These are phyloP conservation scores for Strix uralensis DNA, from an alignment of 2,113 vertebrate species.

Conservation along the genomic window DNA sequence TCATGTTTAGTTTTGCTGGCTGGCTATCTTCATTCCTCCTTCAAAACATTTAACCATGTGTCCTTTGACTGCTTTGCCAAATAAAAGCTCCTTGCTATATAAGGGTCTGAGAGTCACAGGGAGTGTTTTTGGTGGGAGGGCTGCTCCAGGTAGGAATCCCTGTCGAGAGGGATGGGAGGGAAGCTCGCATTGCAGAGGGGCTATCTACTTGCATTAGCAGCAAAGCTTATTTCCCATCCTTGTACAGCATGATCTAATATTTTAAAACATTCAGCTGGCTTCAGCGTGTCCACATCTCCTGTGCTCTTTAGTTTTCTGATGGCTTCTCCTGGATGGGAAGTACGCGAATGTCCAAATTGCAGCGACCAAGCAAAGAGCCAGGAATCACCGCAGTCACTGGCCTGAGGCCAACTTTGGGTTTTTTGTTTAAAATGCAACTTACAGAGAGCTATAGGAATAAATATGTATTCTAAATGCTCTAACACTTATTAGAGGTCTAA, in stretches of 20 bases:
- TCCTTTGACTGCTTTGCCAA: neutral
- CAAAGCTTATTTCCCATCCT: neutral
- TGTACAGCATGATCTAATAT: neutral
- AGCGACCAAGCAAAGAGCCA: neutral
- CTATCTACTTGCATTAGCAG: neutral
- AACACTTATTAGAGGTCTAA: neutral
- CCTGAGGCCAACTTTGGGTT: neutral
- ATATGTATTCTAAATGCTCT: neutral
- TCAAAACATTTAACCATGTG: neutral
- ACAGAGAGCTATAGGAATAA: neutral
- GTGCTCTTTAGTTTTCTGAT: neutral
- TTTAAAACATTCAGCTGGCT: neutral
- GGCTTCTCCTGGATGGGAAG: neutral
- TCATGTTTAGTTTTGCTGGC: neutral
- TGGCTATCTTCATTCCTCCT: neutral
- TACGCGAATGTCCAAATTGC: neutral
- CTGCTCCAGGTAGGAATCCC: neutral
- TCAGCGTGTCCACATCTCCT: neutral
- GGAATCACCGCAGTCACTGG: neutral
- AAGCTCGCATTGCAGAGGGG: neutral
- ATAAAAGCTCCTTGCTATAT: neutral
- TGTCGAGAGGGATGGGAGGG: rapidly evolving
- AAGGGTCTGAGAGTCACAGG: neutral
- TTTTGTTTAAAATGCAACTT: neutral
- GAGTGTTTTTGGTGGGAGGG: neutral